Percentiles rank a stretch among this genome's conserved stretches.
Conservation (phyloP, 2,888 invertebrate genomes). For the Anoplius nigerrimus region DNA sequence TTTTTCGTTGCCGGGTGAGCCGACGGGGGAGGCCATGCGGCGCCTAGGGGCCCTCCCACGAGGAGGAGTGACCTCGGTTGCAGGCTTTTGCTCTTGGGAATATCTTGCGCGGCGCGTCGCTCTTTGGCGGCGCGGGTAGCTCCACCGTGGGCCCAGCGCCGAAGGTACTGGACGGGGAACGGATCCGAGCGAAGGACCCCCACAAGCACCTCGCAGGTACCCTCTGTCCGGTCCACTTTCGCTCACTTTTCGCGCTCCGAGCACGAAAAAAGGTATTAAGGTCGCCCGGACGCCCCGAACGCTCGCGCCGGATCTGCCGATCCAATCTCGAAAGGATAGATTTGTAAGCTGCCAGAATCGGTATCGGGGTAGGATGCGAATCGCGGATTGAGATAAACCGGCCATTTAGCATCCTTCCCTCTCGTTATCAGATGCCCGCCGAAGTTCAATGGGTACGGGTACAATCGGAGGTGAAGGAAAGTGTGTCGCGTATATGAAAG, state of each 20-base stretch:
- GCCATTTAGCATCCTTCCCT: too few relatives aligned
- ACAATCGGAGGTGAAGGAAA: too few relatives aligned
- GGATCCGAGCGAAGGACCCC: too few relatives aligned
- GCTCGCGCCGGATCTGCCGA: too few relatives aligned
- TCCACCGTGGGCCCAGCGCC: constrained; percentile 39
- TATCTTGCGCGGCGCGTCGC: constrained; percentile 47
- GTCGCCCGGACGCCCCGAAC: background rate
- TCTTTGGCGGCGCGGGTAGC: constrained; percentile 57
- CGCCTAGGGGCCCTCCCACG: constrained; percentile 74
- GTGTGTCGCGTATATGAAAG: too few relatives aligned
- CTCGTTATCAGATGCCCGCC: too few relatives aligned
- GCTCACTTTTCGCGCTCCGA: background rate
- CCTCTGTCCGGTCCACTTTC: constrained; percentile 12
- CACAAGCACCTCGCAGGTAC: too few relatives aligned
- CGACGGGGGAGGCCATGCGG: constrained; percentile 66
- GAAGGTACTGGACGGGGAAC: constrained; percentile 27
- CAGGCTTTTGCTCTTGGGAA: constrained; percentile 70
- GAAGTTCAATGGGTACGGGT: too few relatives aligned
- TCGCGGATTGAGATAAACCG: too few relatives aligned
- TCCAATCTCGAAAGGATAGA: too few relatives aligned
- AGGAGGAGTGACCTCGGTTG: constrained; percentile 71
- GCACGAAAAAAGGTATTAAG: background rate
- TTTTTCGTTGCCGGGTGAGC: constrained; percentile 60
- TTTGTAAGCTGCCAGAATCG: too few relatives aligned
- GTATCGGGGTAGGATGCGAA: too few relatives aligned